Conservation (phyloP, 2,888 invertebrate species). For the Trissonchulus latispiculum region DNA sequence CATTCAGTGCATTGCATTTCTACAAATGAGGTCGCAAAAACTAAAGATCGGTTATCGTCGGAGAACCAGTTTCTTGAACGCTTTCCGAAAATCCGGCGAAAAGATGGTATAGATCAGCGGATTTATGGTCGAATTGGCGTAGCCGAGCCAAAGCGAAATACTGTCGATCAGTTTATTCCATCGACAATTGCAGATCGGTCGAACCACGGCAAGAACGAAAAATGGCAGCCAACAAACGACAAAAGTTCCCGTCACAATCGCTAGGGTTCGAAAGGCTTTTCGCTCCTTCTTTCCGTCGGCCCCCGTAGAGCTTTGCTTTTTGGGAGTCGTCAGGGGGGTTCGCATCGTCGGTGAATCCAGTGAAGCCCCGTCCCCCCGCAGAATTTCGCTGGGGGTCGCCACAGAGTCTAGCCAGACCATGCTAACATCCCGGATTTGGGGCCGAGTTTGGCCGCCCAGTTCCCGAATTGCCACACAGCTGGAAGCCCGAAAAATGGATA, state of each 20-base stretch:
- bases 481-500: background rate
- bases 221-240: slow-evolving; percentile 90
- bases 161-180: background rate
- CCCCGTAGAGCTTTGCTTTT: background rate
- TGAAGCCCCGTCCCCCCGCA: too few species aligned
- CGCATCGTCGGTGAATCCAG: background rate
- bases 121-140: slow-evolving; percentile 45
- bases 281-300: slow-evolving; percentile 62
- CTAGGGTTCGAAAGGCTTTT: slow-evolving; percentile 86
- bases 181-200: slow-evolving; percentile 59
- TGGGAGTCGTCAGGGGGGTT: background rate
- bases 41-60: too few species aligned
- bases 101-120: slow-evolving; percentile 43
- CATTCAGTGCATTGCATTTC: too few species aligned
- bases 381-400: background rate
- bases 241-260: slow-evolving; percentile 89
- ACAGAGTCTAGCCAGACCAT: background rate
- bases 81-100: slow-evolving; percentile 40
- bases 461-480: background rate
- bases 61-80: slow-evolving; percentile 38
- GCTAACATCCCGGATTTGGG: background rate
- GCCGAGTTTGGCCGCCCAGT: background rate
- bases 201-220: slow-evolving; percentile 72
- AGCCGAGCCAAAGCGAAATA: slow-evolving; percentile 36
- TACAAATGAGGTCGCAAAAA: too few species aligned